A percentile compares a stretch with the other conserved stretches of the same genome.
phyloP scores from a whole-genome alignment of 2,113 vertebrate genomes.

The Patagioenas fasciata region DNA sequence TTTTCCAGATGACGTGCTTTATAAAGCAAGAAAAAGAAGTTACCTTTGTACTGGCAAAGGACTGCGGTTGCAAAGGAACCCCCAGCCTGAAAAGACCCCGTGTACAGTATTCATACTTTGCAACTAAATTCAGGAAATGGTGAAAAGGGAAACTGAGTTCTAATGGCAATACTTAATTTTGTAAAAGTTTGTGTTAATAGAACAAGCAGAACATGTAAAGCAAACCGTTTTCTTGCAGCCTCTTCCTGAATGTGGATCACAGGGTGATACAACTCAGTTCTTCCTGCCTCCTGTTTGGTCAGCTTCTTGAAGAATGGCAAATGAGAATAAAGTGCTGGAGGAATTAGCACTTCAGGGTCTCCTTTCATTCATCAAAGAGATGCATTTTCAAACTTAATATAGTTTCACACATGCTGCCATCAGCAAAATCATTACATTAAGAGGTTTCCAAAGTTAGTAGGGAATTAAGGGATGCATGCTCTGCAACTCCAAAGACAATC shows the following conservation, averaged over 20 bases:
- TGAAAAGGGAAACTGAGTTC: background rate
- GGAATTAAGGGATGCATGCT: conserved; percentile 4
- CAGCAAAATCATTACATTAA: conserved; percentile 36
- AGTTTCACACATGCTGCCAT: conserved; percentile 30
- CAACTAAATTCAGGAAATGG: background rate
- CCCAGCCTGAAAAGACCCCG: background rate
- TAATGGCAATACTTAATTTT: background rate
- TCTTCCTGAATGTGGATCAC: background rate
- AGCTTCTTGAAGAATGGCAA: background rate
- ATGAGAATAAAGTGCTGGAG: conserved; percentile 3
- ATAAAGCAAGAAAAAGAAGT: background rate
- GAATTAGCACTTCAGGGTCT: conserved; percentile 50
- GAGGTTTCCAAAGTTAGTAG: conserved; percentile 23
- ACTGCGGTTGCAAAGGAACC: background rate
- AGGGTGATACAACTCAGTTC: background rate
- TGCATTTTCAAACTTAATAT: conserved; percentile 29
- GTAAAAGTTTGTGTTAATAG: background rate
- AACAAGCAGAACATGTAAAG: background rate
- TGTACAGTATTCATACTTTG: background rate
- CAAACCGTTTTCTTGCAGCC: background rate
- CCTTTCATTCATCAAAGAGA: conserved; percentile 44
- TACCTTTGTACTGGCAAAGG: background rate
- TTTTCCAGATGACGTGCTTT: background rate
- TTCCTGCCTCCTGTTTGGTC: background rate
- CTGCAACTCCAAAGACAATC: conserved; percentile 19